Evolutionary conservation across 2,888 invertebrate species (phyloP).

Genomic region (Aradus depressus): DNA sequence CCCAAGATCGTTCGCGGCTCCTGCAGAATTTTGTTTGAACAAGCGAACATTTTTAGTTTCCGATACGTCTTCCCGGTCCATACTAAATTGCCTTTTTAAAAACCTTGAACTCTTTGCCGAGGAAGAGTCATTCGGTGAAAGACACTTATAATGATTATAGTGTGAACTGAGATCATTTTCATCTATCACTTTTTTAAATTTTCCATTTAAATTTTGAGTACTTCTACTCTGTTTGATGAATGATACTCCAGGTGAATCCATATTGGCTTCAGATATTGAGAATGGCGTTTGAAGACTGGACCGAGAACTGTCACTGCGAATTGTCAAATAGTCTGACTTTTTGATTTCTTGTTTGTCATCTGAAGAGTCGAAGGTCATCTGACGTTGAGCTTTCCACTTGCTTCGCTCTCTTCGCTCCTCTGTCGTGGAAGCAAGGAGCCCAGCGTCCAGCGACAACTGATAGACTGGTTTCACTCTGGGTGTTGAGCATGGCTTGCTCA

Average conservation of each 20-base stretch:
- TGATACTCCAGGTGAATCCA: constrained; percentile 27
- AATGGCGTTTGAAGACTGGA: constrained; percentile 26
- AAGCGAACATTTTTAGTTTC: constrained; percentile 34
- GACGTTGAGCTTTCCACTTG: constrained; percentile 28
- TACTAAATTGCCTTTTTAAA: constrained; percentile 54
- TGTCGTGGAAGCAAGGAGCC: constrained; percentile 22
- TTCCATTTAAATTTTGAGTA: constrained; percentile 26
- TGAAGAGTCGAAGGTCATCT: constrained; percentile 30
- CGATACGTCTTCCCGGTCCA: constrained; percentile 49
- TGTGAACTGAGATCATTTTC: constrained; percentile 58
- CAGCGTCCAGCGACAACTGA: constrained; percentile 31
- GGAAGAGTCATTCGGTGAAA: constrained; percentile 17
- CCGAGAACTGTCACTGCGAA: constrained; percentile 4
- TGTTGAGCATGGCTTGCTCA: background rate
- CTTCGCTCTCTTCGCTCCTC: constrained; percentile 16
- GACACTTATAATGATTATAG: constrained; percentile 56
- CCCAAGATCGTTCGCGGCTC: constrained; percentile 55
- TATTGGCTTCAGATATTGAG: constrained; percentile 27
- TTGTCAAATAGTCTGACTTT: constrained; percentile 15
- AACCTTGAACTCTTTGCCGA: constrained; percentile 33
- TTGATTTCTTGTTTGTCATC: constrained; percentile 23
- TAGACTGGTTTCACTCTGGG: constrained; percentile 21
- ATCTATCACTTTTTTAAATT: constrained; percentile 35
- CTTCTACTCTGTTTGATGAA: constrained; percentile 29
- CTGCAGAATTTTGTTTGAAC: constrained; percentile 56